These are phyloP conservation scores for Aleiodes sp. DNA, from an alignment of 1,140 invertebrate species.

Conservation along the genomic window DNA sequence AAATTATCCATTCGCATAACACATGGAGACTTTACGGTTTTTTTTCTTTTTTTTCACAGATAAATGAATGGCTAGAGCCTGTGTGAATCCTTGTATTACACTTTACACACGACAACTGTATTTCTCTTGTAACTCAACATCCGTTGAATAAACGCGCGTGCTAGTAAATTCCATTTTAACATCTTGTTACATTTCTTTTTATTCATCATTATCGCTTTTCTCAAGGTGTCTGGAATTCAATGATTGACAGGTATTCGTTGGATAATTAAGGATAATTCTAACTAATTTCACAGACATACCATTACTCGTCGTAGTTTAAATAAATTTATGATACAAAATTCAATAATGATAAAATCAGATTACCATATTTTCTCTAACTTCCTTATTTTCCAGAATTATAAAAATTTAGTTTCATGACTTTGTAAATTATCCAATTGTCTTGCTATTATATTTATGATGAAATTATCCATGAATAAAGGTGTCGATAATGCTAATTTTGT, in stretches of 20 bases:
- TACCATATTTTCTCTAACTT: background rate
- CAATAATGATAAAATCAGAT: background rate
- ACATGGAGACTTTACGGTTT: no score
- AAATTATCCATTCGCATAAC: background rate
- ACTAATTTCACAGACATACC: background rate
- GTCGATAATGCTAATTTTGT: no score
- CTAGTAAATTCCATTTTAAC: no score
- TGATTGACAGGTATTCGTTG: slow-evolving; percentile 26
- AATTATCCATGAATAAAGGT: no score
- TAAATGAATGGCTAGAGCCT: background rate
- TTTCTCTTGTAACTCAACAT: background rate
- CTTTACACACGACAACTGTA: background rate
- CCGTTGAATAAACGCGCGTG: background rate
- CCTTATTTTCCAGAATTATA: background rate
- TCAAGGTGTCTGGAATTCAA: no score
- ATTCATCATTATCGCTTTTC: no score
- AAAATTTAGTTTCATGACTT: no score
- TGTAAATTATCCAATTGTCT: no score
- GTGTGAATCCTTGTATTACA: background rate
- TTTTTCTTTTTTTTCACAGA: no score
- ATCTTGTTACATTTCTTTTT: no score
- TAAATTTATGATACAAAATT: slow-evolving; percentile 18
- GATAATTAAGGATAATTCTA: slow-evolving; percentile 25
- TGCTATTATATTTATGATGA: no score
- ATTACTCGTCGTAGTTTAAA: slow-evolving; percentile 21